Evolutionary conservation across 2,888 invertebrate genomes (phyloP), one percentile per base, ranked within the genome.

Genomic region (Amphipoea lucens): DNA sequence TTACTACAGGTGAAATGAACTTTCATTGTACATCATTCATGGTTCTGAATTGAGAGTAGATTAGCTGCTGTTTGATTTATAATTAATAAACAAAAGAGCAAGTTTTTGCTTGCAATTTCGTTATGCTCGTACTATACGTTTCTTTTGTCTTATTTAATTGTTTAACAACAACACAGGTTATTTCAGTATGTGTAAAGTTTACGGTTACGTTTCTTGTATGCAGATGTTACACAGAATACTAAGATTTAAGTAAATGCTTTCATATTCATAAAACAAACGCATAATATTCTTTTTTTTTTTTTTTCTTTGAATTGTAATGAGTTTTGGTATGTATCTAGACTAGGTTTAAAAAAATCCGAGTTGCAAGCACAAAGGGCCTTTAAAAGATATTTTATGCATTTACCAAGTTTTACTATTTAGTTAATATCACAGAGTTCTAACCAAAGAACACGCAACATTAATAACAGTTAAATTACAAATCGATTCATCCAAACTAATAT

Each of bases 181-280:
- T 23, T 1, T 57, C 57, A 23, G 23, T 57, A 57, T 57, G 36
- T 51, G 14, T 69, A 36, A 36, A 12, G 20, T 36, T 69, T 36
- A 69, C 20, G 14, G 45, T 12, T 4, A 17, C 4, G 9, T 7
- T 36, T 45, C 60, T 79, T 74, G 81, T 81, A 80, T 70, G 80
- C 74, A 66, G 65, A 54, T n/a, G 66, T 51, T 51, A 23, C 51
- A 23, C 2, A 36, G 14, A 69, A 36, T 36, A 23, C 69, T 36
- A 69, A 12, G 20, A 36, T 51, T 51, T 9, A 45, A 29, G 17
- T 29, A 20, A 29, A 48, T 48, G 29, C 6, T 12, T 69, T 51
- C 14, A 69, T 36, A 51, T 51, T 69, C 51, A 51, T 51, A 36
- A 68, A 48, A 6, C 3, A 12, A 51, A 36, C 9, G 20, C 29